Conservation (phyloP, 2,797 vertebrate species). For the Poecilia velifera region DNA sequence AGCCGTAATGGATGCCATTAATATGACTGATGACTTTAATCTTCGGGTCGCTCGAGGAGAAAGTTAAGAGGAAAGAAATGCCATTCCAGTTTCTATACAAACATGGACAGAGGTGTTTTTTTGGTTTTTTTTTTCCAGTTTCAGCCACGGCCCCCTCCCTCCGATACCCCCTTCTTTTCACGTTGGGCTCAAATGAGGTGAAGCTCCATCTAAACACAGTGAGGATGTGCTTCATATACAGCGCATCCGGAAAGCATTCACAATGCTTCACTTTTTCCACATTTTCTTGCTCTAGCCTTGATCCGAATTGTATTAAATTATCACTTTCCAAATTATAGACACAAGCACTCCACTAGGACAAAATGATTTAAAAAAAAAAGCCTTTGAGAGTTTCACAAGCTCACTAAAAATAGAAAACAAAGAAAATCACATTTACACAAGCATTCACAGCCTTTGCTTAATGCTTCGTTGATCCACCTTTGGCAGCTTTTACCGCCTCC, state of each 20-base stretch:
- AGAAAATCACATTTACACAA: too few species aligned
- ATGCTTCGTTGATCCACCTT: background rate
- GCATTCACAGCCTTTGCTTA: background rate
- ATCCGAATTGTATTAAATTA: background rate
- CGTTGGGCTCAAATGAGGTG: background rate
- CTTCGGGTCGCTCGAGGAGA: slow-evolving; percentile 21
- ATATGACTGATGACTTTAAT: slow-evolving; percentile 40
- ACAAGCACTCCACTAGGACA: background rate
- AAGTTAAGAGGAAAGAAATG: slow-evolving; percentile 20
- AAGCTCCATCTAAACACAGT: background rate
- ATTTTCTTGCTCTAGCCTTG: background rate
- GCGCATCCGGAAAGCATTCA: background rate
- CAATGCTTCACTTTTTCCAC: background rate
- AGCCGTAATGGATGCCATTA: slow-evolving; percentile 27
- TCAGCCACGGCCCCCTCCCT: background rate
- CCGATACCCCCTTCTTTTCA: background rate
- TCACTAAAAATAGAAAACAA: too few species aligned
- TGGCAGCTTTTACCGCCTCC: background rate
- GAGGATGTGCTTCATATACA: background rate
- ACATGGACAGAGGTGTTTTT: background rate
- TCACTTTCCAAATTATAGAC: background rate
- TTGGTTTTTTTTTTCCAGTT: background rate
- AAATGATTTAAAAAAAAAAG: background rate
- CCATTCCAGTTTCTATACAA: slow-evolving; percentile 6
- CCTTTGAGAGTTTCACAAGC: too few species aligned